Base-by-base conservation (phyloP, 2,113 vertebrate species). In the Charina bottae region DNA sequence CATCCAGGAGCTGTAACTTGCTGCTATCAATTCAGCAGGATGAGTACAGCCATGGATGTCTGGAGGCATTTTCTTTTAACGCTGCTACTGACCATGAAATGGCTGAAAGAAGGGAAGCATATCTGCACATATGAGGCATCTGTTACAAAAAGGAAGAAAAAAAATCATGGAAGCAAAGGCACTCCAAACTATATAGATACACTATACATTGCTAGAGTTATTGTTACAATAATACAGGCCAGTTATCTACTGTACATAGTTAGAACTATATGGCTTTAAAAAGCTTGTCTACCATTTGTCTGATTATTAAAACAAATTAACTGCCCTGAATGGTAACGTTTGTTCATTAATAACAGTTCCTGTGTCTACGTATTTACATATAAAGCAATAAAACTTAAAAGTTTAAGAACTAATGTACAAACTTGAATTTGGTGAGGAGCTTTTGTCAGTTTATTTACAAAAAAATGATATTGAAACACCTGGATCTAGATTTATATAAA, bases 171-270 rank as follows among this genome's bases (percentile, higher is more conserved):
- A 99, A 99, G 98, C 98, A 98, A 99, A 99, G 99, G 99, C 99
- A 99, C 99, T 99, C 99, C 98, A 99, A 99, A 99, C 99, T 99
- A 98, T 99, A 98, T 99, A 98, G 98, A 99, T 99, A 99, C 98
- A 99, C 99, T 99, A 99, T 99, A 99, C 98, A 99, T 98, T 97
- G 98, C 99, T 99, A 99, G 97, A 97, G 98, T 98, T 99, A 98
- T 99, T 98, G 98, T 99, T 99, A 99, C 99, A 99, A 98, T 99
- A 99, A 99, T 98, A 99, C 98, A 98, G 98, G 98, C 98, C 98
- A 96, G 98, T 92, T 98, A 98, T 98, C 99, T 99, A 99, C 98
- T 99, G 98, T 99, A 99, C 98, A 99, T 98, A 98, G 98, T 98
- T 98, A 98, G 98, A 99, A 99, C 98, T 99, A 98, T 99, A 99